Evolutionary conservation across 2,888 invertebrate species (phyloP).

Genomic region (Pogonocherus hispidulus): DNA sequence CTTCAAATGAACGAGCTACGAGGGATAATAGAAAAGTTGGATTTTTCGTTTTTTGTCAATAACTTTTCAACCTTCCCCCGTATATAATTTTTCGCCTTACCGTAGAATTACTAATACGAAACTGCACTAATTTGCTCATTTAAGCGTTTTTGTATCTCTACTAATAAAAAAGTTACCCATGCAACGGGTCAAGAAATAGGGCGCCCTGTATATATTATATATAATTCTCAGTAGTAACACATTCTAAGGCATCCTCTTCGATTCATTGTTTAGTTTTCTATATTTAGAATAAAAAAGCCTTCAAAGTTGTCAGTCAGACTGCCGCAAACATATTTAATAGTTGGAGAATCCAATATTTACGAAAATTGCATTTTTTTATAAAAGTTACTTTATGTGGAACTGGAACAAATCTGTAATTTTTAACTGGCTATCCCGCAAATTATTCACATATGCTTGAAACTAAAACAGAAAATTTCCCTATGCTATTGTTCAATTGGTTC

Average conservation of each 20-base stretch:
- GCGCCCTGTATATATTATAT: too few species aligned
- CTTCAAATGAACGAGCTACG: too few species aligned
- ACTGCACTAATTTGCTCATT: too few species aligned
- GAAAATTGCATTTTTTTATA: conserved; percentile 13
- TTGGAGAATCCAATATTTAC: conserved; percentile 8
- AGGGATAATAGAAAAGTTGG: too few species aligned
- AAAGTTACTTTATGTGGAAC: conserved; percentile 17
- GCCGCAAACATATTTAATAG: not conserved
- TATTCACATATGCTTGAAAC: conserved; percentile 23
- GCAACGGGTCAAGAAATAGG: too few species aligned
- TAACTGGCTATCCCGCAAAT: conserved; percentile 14
- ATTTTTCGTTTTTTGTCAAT: too few species aligned
- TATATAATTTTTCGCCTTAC: too few species aligned
- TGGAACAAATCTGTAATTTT: conserved; percentile 17
- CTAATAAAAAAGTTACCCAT: too few species aligned
- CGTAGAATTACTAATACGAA: too few species aligned
- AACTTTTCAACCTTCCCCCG: too few species aligned
- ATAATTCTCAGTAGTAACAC: too few species aligned
- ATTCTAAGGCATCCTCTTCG: not conserved
- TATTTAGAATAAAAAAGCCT: not conserved
- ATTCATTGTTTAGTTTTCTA: not conserved
- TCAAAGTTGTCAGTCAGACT: not conserved
- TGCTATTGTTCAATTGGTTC: conserved; percentile 26
- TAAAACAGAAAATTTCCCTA: conserved; percentile 26
- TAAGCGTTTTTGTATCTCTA: too few species aligned